Evolutionary conservation across 1,140 invertebrate species (phyloP).

Genomic region (Neodiprion virginianus): DNA sequence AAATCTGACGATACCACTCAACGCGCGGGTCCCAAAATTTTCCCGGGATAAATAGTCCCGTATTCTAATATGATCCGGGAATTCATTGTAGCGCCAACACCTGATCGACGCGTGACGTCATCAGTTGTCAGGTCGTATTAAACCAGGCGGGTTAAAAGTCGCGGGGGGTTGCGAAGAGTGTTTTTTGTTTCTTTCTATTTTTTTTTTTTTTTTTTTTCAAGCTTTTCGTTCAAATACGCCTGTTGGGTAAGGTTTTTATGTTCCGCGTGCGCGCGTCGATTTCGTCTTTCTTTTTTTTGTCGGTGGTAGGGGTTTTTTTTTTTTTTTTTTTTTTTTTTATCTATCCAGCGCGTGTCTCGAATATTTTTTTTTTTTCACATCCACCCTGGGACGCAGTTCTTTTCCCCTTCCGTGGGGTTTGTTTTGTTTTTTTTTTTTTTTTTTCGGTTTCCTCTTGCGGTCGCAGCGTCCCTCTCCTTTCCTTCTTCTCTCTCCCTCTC

Average conservation of each 20-base stretch:
- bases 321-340: neutral
- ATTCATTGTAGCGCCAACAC: neutral
- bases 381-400: neutral
- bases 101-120: neutral
- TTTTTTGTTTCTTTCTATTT: neutral
- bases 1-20: no score
- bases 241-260: neutral
- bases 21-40: no score
- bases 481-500: slow-evolving; percentile 4
- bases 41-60: neutral
- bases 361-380: no score
- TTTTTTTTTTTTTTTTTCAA: no score
- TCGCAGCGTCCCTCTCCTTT: slow-evolving; percentile 1
- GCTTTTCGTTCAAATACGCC: no score
- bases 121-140: neutral
- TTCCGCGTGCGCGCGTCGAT: neutral
- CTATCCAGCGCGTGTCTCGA: neutral
- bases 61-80: neutral
- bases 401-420: neutral
- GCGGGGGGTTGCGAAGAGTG: neutral
- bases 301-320: neutral
- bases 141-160: no score
- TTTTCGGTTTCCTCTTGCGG: neutral
- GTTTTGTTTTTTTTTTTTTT: neutral
- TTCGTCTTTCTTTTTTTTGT: neutral